Evolutionary conservation across 37 sponge, comb jelly and placozoan species (phyloP).

Genomic region (Aplysina aerophoba): DNA sequence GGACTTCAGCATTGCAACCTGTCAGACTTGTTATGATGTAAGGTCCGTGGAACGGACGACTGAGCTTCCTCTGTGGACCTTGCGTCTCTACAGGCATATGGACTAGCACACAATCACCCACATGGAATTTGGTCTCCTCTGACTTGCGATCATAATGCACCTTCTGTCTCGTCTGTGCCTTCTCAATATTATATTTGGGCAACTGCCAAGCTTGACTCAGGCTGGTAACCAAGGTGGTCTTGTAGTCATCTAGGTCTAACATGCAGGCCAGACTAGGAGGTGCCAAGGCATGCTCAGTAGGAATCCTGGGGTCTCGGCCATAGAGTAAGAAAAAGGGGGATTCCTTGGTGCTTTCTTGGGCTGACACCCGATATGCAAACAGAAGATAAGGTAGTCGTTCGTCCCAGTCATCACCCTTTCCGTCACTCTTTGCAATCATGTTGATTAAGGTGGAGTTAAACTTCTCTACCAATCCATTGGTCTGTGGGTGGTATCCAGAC

Average conservation of each 20-base stretch:
- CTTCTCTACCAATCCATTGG: slow-evolving; percentile 59
- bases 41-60: slow-evolving; percentile 43
- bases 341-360: slow-evolving; percentile 51
- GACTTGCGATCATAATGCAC: slow-evolving; percentile 11
- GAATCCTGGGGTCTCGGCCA: slow-evolving; percentile 26
- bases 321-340: slow-evolving; percentile 44
- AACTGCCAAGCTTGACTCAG: slow-evolving; percentile 38
- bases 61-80: slow-evolving; percentile 40
- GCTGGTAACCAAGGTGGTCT: slow-evolving; percentile 11
- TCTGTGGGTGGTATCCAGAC: slow-evolving; percentile 56
- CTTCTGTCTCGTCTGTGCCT: slow-evolving; percentile 32
- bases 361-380: slow-evolving; percentile 52
- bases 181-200: slow-evolving; percentile 29
- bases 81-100: slow-evolving; percentile 29
- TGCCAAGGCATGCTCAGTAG: slow-evolving; percentile 32
- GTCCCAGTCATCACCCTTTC: slow-evolving; percentile 39
- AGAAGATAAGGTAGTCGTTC: slow-evolving; percentile 37
- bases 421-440: slow-evolving; percentile 39
- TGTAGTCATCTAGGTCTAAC: slow-evolving; percentile 51
- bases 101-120: slow-evolving; percentile 41
- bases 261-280: background rate
- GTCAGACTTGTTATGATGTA: slow-evolving; percentile 17
- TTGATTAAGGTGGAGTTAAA: slow-evolving; percentile 41
- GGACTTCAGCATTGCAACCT: slow-evolving; percentile 36
- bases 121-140: background rate